phyloP scores from a whole-genome alignment of 64 coral and sea anemone species.

The Porites australiensis region DNA sequence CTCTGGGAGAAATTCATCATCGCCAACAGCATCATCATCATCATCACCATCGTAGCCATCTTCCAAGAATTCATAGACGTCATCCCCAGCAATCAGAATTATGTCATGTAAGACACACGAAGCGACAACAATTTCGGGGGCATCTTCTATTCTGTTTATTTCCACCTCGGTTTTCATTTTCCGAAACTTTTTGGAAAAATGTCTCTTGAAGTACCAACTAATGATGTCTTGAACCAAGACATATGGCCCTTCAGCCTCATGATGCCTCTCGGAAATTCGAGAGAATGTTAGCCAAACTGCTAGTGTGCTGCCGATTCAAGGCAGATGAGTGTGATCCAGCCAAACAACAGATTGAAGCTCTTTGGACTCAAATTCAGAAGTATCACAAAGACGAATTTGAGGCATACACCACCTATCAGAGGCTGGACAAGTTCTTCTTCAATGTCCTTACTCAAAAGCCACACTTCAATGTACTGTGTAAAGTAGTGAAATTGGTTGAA shows the following conservation, averaged over 20 bases:
- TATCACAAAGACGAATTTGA: conserved; percentile 78
- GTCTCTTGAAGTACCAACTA: conserved; percentile 58
- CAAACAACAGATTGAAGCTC: conserved; percentile 64
- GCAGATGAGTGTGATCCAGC: conserved; percentile 67
- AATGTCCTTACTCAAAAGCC: conserved; percentile 60
- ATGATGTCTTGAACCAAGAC: conserved; percentile 62
- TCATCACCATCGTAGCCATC: conserved; percentile 14
- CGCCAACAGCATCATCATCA: conserved; percentile 33
- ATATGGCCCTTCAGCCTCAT: conserved; percentile 69
- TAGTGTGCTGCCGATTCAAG: conserved; percentile 62
- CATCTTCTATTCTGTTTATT: conserved; percentile 10
- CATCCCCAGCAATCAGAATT: conserved; percentile 26
- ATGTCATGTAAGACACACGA: conserved; percentile 42
- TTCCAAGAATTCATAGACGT: conserved; percentile 37
- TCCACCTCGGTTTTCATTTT: conserved; percentile 50
- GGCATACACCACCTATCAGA: conserved; percentile 75
- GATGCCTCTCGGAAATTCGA: conserved; percentile 73
- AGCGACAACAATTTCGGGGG: conserved; percentile 19
- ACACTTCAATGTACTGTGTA: conserved; percentile 59
- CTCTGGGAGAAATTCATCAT: background rate
- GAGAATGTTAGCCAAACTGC: conserved; percentile 70
- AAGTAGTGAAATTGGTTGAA: conserved; percentile 63
- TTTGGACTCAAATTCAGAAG: conserved; percentile 51
- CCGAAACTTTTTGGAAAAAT: conserved; percentile 35
- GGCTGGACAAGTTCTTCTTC: conserved; percentile 60